Base-by-base conservation (phyloP, 1,140 invertebrate genomes). In the Bursaphelenchus mucronatus region DNA sequence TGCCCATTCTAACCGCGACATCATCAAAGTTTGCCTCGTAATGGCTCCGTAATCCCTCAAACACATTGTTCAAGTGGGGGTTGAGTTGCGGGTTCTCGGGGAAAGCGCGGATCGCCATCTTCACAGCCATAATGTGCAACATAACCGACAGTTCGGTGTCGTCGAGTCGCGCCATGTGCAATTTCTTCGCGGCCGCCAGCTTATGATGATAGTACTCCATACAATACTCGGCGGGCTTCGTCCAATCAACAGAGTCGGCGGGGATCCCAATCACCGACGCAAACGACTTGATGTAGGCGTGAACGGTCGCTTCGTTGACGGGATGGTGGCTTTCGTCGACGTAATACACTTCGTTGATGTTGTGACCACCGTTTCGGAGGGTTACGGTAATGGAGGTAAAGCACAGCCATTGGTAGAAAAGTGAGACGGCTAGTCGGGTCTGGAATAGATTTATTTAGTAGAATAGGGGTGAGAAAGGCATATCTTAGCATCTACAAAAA, bases 271-370 rank as follows among this genome's bases (percentile, higher is more conserved):
- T 30, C 5, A 59, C 10, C 41, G 41, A 39, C 21, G 57, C 40
- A 44, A n/a, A 41, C 13, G 57, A 44, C 17, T 17, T 17, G 2
- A 44, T 6, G 21, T 44, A 50, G 40, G 40, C 41, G 11, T 59
- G 40, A 13, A 59, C 19, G 13, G 30, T 39, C 57, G 41, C 57
- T 39, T 59, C 57, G 4, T 30, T 59, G 13, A 43, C 57, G 13
- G 57, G 57, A 39, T 11, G 45, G 30, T 59, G 41, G 41, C 57
- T 59, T 39, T 59, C 57, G 41, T 59, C 57, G 44, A 59, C 57
- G 9, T 57, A 59, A 7, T 46, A 59, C 1, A 59, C 13, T 4
- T n/a, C n/a, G 57, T 59, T 59, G 11, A 44, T 59, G 11, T n/a
- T 44, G 45, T 59, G 45, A 7, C 57, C 57, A 4, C 57, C 57